phyloP scores from a whole-genome alignment of 2,797 vertebrate species.

The Diplodus sargus region DNA sequence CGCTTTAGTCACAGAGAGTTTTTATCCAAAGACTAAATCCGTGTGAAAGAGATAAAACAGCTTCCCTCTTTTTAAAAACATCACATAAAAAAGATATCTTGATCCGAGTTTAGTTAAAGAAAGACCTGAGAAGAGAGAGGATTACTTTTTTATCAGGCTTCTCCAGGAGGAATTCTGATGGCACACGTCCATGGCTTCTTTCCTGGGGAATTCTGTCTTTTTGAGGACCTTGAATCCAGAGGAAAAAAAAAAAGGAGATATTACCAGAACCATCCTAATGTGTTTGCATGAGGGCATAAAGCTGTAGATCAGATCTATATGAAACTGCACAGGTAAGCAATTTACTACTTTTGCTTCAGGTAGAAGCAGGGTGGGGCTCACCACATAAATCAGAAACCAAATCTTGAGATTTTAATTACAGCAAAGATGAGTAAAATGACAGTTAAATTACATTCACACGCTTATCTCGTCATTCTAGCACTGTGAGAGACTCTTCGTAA shows the following conservation, averaged over 20 bases:
- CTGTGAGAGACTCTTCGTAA: neutral
- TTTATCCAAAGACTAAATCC: neutral
- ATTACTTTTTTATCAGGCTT: conserved; percentile 92
- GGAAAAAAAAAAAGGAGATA: neutral
- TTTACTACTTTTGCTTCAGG: neutral
- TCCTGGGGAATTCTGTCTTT: conserved; percentile 91
- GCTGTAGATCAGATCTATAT: neutral
- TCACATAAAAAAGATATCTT: neutral
- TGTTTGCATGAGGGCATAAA: neutral
- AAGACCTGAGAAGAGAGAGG: conserved; percentile 14
- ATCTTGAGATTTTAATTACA: conserved; percentile 3
- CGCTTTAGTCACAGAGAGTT: neutral
- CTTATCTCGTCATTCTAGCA: neutral
- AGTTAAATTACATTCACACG: conserved; percentile 23
- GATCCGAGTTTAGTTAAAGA: neutral
- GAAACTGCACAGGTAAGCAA: neutral
- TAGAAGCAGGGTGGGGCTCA: conserved; percentile 1
- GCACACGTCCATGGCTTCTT: conserved; percentile 88
- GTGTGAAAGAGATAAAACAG: neutral
- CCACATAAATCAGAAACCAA: neutral
- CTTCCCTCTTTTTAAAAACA: too few relatives aligned
- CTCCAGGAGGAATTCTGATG: conserved; percentile 88
- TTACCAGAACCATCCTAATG: conserved; percentile 6
- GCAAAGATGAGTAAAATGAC: neutral
- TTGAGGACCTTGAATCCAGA: conserved; percentile 88